Evolutionary conservation across 2,113 vertebrate genomes (phyloP).

Genomic region (Sminthopsis crassicaudata): DNA sequence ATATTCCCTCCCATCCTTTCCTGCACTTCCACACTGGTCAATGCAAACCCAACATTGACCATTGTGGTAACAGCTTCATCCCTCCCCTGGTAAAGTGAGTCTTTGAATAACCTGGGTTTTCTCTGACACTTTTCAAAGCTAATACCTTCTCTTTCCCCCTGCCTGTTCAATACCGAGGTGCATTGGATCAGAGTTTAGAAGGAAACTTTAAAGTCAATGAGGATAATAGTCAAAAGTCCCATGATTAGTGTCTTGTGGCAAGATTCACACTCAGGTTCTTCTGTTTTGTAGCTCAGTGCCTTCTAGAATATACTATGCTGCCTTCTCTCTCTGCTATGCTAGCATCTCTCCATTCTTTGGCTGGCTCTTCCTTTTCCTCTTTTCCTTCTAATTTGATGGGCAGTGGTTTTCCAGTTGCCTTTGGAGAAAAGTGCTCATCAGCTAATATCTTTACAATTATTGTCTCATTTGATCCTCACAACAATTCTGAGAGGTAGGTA

Average conservation of each 20-base stretch:
- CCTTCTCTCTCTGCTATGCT: neutral
- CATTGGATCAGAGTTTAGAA: neutral
- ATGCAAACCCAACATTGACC: neutral
- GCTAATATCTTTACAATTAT: neutral
- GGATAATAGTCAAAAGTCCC: neutral
- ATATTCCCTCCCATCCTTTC: neutral
- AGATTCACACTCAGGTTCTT: neutral
- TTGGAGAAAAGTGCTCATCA: neutral
- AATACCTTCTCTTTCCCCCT: neutral
- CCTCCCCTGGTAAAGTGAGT: neutral
- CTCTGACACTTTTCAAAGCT: neutral
- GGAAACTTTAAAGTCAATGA: neutral
- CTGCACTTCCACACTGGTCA: neutral
- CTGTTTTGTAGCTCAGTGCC: neutral
- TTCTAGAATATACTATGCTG: neutral
- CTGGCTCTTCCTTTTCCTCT: neutral
- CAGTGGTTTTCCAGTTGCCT: neutral
- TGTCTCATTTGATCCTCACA: neutral
- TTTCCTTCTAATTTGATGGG: neutral
- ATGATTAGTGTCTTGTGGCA: neutral
- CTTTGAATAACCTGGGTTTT: neutral
- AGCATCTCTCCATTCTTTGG: neutral
- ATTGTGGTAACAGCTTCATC: neutral
- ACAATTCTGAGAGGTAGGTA: neutral
- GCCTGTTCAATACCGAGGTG: neutral